Base-by-base conservation (phyloP, 2,888 invertebrate species). In the Gandaritis pyraliata region DNA sequence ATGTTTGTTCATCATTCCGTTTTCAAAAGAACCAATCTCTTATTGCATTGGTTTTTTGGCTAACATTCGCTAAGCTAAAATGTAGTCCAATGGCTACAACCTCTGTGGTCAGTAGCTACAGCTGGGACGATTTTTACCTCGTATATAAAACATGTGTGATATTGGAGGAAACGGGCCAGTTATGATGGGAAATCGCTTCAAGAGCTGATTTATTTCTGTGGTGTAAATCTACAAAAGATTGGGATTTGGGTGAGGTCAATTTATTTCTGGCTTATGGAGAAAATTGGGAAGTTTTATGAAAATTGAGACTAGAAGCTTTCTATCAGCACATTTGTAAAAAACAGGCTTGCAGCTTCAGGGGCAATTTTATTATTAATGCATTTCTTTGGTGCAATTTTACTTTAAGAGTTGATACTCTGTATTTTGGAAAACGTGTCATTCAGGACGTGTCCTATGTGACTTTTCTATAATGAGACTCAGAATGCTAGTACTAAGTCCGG, bases 71-170 rank as follows among this genome's bases (percentile, higher is more conserved):
- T 5, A 13, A 41, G 13, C 7, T 8, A 1, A 41, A 41, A 15
- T 6, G 5, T 8, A 1, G 49, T 59, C 59, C 48, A 59, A 0
- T 2, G 12, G 13, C 1, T 36, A 8, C 10, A 43, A n/a, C 2
- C 33, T 45, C 15, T 0, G 12, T 15, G 46, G 38, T 23, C 36
- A 16, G 33, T 59, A 61, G 58, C 60, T 57, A 41, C 54, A 69
- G 68, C 68, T 66, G 66, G 69, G 71, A 71, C 72, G 71, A 73
- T 80, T 80, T 81, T 82, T 80, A 79, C 78, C 78, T 77, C 79
- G 76, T 80, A 78, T 80, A 83, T 83, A 86, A 85, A 86, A 83
- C 86, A 81, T 76, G 75, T 77, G 78, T 69, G 77, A 78, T 83
- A 77, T 80, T 74, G 66, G 74, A 69, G 72, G 71, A 72, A 63